phyloP scores from a whole-genome alignment of 2,888 invertebrate species.

The Dynastes tityus region DNA sequence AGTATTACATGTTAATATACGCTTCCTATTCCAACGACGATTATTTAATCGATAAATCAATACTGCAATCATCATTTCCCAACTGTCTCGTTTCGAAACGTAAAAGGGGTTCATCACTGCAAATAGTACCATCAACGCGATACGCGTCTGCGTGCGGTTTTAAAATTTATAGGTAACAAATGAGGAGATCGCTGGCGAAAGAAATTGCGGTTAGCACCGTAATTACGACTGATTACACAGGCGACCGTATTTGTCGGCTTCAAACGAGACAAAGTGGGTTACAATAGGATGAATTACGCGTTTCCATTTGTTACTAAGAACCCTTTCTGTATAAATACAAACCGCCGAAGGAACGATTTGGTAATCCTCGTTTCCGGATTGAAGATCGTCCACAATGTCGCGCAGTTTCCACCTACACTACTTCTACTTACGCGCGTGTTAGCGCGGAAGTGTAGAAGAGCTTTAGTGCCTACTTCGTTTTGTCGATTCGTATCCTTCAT shows the following conservation, averaged over 20 bases:
- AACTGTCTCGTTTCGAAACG: background rate
- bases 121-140: slow-evolving; percentile 4
- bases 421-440: slow-evolving; percentile 8
- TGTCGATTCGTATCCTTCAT: background rate
- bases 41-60: background rate
- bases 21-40: too few species aligned
- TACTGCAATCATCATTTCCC: background rate
- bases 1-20: too few species aligned
- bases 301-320: slow-evolving; percentile 33
- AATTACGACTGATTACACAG: slow-evolving; percentile 39
- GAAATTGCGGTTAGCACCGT: slow-evolving; percentile 33
- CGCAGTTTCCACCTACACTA: slow-evolving; percentile 20
- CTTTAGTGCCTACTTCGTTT: slow-evolving; percentile 6
- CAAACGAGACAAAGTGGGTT: slow-evolving; percentile 38
- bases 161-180: slow-evolving; percentile 31
- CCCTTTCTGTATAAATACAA: slow-evolving; percentile 31
- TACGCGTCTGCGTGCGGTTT: slow-evolving; percentile 15
- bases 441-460: slow-evolving; percentile 3
- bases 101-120: background rate
- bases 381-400: slow-evolving; percentile 30
- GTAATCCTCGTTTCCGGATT: slow-evolving; percentile 29
- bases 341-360: slow-evolving; percentile 12
- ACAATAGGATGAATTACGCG: slow-evolving; percentile 40
- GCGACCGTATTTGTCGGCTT: slow-evolving; percentile 37
- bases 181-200: slow-evolving; percentile 30